Conservation (phyloP, 2,797 vertebrate genomes). For the Leucoraja ocellata region DNA sequence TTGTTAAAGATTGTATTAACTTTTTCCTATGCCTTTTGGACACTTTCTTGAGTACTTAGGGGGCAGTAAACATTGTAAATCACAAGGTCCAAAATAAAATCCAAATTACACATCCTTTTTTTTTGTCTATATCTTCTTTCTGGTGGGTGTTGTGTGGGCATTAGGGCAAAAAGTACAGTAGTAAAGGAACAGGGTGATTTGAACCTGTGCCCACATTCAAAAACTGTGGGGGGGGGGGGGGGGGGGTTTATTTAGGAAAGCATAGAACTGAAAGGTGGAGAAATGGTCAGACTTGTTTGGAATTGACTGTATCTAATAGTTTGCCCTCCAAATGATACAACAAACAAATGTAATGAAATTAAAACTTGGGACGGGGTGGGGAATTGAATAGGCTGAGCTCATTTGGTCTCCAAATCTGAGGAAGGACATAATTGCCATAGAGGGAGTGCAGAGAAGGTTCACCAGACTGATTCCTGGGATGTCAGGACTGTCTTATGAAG, state of each 20-base stretch:
- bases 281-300: neutral
- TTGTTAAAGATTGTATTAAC: neutral
- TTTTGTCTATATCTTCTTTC: neutral
- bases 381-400: too few species aligned
- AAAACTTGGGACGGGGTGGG: too few species aligned
- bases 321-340: neutral
- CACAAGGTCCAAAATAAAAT: neutral
- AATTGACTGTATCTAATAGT: neutral
- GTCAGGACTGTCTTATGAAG: too few species aligned
- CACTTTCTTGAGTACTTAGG: neutral
- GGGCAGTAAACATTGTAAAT: neutral
- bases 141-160: neutral
- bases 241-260: neutral
- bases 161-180: neutral
- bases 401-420: too few species aligned
- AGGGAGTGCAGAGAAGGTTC: too few species aligned
- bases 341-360: neutral
- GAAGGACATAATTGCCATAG: too few species aligned
- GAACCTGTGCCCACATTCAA: too few species aligned
- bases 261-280: neutral
- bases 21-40: neutral
- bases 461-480: too few species aligned
- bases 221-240: too few species aligned
- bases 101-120: neutral
- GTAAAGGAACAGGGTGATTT: neutral